These are phyloP conservation scores for Mantis religiosa DNA, from an alignment of 2,888 invertebrate genomes.

Conservation along the genomic window DNA sequence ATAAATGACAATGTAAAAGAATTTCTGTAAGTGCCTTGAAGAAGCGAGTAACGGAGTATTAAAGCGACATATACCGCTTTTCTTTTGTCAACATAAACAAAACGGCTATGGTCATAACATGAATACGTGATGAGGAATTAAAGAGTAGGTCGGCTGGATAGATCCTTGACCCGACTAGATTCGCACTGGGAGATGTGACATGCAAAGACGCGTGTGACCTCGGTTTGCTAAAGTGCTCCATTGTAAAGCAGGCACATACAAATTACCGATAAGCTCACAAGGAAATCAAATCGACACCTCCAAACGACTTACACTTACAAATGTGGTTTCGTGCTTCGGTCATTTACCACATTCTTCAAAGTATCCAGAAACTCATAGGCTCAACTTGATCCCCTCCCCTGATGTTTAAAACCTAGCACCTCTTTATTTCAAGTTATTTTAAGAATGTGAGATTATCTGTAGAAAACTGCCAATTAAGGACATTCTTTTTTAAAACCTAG, in stretches of 20 bases:
- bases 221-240: background rate
- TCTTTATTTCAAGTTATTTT: too few species aligned
- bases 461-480: too few species aligned
- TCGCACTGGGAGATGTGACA: background rate
- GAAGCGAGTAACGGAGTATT: too few species aligned
- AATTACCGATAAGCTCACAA: background rate
- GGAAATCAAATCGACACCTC: background rate
- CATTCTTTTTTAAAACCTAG: too few species aligned
- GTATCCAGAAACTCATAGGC: too few species aligned
- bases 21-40: too few species aligned
- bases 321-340: background rate
- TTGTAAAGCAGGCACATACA: background rate
- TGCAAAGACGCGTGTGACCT: background rate
- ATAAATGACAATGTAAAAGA: too few species aligned
- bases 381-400: too few species aligned
- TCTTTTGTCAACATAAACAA: background rate
- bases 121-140: background rate
- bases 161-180: background rate
- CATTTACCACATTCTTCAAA: too few species aligned
- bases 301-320: background rate
- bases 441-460: too few species aligned
- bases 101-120: background rate
- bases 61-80: background rate
- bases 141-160: background rate
- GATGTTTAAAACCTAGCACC: too few species aligned